A percentile compares a stretch with the other conserved stretches of the same genome.
phyloP scores from a whole-genome alignment of 2,797 vertebrate genomes.

The Centropyge bicolor region DNA sequence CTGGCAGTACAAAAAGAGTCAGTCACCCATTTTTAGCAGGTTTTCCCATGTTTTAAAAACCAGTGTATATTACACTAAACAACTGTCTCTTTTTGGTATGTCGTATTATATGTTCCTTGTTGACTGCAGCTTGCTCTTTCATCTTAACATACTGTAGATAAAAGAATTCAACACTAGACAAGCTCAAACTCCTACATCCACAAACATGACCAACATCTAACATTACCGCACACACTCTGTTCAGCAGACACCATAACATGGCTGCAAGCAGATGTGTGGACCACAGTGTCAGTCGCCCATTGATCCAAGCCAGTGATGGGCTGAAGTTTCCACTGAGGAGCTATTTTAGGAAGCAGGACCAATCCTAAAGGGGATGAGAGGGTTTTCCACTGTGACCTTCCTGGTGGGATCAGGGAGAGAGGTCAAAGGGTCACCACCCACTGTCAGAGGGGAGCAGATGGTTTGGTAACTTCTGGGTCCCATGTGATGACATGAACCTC shows the following conservation, averaged over 20 bases:
- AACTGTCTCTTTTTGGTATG: not conserved
- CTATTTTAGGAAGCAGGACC: slow-evolving; percentile 58
- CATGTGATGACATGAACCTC: slow-evolving; percentile 34
- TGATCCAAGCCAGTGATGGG: slow-evolving; percentile 37
- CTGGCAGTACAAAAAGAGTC: too few species aligned
- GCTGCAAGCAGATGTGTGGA: slow-evolving; percentile 55
- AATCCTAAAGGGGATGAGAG: slow-evolving; percentile 34
- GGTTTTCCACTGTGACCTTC: slow-evolving; percentile 58
- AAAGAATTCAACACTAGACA: slow-evolving; percentile 2
- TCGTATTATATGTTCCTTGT: not conserved
- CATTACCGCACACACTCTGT: slow-evolving; percentile 25
- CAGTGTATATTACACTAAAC: too few species aligned
- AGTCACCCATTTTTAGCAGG: too few species aligned
- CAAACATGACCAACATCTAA: slow-evolving; percentile 11
- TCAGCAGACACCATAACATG: slow-evolving; percentile 19
- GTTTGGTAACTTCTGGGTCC: slow-evolving; percentile 19
- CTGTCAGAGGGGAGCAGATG: slow-evolving; percentile 21
- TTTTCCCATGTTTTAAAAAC: too few species aligned
- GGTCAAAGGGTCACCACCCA: slow-evolving; percentile 49
- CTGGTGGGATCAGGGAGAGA: slow-evolving; percentile 40
- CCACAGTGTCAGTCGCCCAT: slow-evolving; percentile 17
- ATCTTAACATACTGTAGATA: not conserved
- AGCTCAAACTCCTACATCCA: slow-evolving; percentile 20
- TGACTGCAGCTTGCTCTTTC: not conserved
- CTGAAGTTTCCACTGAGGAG: slow-evolving; percentile 50